Percentiles rank a stretch among this genome's conserved stretches.
Conservation (phyloP, 1,140 invertebrate genomes). For the Lysiphlebus fabarum region DNA sequence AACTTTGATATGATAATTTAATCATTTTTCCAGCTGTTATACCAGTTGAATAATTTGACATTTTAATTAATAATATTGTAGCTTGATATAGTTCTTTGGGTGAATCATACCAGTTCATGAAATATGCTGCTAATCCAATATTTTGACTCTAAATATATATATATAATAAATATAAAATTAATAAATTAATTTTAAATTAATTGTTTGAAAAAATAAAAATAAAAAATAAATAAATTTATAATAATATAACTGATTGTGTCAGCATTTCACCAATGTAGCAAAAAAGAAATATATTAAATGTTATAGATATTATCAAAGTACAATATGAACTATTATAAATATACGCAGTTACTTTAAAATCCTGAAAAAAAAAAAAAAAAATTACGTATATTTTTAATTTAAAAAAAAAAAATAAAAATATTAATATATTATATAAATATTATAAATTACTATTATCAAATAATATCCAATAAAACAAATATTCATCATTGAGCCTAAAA, state of each 20-base stretch:
- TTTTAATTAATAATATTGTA: constrained; percentile 29
- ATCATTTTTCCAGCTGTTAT: constrained; percentile 40
- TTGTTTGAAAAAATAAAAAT: no score
- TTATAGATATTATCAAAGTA: constrained; percentile 23
- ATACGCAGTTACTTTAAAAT: no score
- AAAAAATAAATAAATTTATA: no score
- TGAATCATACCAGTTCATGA: constrained; percentile 31
- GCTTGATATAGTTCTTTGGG: constrained; percentile 22
- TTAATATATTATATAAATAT: no score
- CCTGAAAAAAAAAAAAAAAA: no score
- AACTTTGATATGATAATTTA: constrained; percentile 36
- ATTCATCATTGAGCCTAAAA: constrained; percentile 23
- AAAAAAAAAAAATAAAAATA: no score
- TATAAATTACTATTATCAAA: constrained; percentile 20
- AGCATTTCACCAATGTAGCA: constrained; percentile 18
- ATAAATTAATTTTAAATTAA: no score
- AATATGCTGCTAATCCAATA: constrained; percentile 25
- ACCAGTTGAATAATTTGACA: constrained; percentile 31
- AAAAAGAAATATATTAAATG: constrained; percentile 31
- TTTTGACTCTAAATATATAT: no score
- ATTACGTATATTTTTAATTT: no score
- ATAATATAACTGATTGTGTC: constrained; percentile 16
- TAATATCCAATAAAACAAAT: constrained; percentile 33
- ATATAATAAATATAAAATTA: no score
- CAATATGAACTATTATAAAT: no score